A percentile compares a stretch with the other conserved stretches of the same genome.
These are phyloP conservation scores for Setipinna tenuifilis DNA, from an alignment of 2,797 vertebrate genomes.

Conservation along the genomic window DNA sequence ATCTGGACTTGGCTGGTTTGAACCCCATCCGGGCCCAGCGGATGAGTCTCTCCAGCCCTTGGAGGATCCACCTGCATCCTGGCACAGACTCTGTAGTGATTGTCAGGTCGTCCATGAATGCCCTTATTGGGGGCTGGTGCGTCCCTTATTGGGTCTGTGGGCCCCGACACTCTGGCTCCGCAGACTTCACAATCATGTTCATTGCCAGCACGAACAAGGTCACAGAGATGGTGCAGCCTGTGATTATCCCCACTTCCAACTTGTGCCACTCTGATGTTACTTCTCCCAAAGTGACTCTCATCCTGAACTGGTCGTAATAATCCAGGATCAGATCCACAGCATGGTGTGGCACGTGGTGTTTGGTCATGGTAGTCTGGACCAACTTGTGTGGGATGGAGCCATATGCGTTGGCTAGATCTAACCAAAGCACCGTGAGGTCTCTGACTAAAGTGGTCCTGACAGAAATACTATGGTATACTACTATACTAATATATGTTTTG, in stretches of 20 bases:
- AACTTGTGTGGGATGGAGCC: too few relatives aligned
- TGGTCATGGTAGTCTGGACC: too few relatives aligned
- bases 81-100: not conserved
- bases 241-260: not conserved
- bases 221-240: conserved; percentile 5
- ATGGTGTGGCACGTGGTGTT: not conserved
- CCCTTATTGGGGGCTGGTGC: not conserved
- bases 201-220: not conserved
- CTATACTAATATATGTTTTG: too few relatives aligned
- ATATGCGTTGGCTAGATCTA: too few relatives aligned
- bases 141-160: not conserved
- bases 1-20: conserved; percentile 9
- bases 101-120: not conserved
- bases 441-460: too few relatives aligned
- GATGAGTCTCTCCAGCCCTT: not conserved
- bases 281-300: not conserved
- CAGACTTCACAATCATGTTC: conserved; percentile 11
- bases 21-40: not conserved
- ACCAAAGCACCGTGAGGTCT: too few relatives aligned
- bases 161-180: not conserved
- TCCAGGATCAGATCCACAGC: not conserved
- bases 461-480: too few relatives aligned
- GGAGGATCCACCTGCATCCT: not conserved
- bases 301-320: not conserved
- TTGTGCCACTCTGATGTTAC: not conserved